phyloP scores from a whole-genome alignment of 2,797 vertebrate genomes.

The Aythya fuligula region DNA sequence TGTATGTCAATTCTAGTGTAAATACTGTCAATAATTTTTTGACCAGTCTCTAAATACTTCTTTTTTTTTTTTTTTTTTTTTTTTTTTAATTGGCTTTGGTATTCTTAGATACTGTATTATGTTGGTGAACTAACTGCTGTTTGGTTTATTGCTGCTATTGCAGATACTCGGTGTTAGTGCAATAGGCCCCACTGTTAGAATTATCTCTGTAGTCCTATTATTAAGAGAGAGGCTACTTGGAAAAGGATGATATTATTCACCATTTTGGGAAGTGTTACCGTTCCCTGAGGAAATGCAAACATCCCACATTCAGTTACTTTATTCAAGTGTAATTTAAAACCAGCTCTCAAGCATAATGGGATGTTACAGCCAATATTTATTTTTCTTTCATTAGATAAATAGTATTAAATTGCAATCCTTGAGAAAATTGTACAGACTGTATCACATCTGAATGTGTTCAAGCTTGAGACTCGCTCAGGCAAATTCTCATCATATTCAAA shows the following conservation, averaged over 20 bases:
- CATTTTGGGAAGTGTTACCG: conserved; percentile 6
- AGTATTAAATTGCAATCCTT: conserved; percentile 75
- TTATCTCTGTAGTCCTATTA: not conserved
- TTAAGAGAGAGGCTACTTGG: not conserved
- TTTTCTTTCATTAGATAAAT: conserved; percentile 79
- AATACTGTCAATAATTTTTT: not conserved
- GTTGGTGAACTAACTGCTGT: not conserved
- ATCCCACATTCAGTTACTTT: conserved; percentile 23
- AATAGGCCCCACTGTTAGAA: not conserved
- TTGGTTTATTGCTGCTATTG: not conserved
- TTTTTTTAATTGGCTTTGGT: not conserved
- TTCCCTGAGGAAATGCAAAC: conserved; percentile 39
- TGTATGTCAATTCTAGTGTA: not conserved
- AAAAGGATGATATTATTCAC: conserved; percentile 2
- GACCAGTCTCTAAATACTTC: not conserved
- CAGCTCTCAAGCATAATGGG: conserved; percentile 46
- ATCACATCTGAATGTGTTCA: conserved; percentile 66
- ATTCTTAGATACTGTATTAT: not conserved
- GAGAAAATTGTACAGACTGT: conserved; percentile 69
- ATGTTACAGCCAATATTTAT: conserved; percentile 74
- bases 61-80: accelerated
- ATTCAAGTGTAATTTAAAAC: conserved; percentile 47
- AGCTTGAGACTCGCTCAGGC: conserved; percentile 71
- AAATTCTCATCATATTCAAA: conserved; percentile 75
- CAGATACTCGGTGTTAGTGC: not conserved